Evolutionary conservation across 2,888 invertebrate species (phyloP).

Genomic region (Clivina fossor): DNA sequence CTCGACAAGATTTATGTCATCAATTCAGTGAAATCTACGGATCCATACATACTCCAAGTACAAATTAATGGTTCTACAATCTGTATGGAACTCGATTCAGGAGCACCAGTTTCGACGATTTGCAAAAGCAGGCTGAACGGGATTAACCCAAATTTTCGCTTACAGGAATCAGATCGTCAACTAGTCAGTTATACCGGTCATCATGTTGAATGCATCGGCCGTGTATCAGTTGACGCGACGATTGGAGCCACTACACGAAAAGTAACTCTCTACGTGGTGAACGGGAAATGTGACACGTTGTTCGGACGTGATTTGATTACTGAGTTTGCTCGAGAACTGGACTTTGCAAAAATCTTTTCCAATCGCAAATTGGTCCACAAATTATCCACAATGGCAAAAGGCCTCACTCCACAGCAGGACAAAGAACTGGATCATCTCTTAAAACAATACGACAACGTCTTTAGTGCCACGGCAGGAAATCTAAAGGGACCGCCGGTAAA

Average conservation of each 20-base stretch:
- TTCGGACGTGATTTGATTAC: constrained; percentile 26
- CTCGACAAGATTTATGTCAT: constrained; percentile 9
- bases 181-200: constrained; percentile 29
- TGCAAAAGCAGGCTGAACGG: constrained; percentile 11
- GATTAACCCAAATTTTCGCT: constrained; percentile 13
- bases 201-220: constrained; percentile 18
- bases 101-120: constrained; percentile 26
- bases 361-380: not conserved
- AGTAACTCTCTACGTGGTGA: constrained; percentile 19
- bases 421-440: constrained; percentile 14
- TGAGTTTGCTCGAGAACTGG: constrained; percentile 1
- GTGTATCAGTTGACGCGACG: constrained; percentile 3
- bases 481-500: constrained; percentile 37
- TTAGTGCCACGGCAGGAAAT: constrained; percentile 38
- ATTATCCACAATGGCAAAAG: not conserved
- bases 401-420: constrained; percentile 8
- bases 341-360: not conserved
- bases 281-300: constrained; percentile 20
- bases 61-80: constrained; percentile 7
- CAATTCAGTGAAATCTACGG: constrained; percentile 10
- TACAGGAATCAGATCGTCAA: constrained; percentile 16
- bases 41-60: constrained; percentile 7
- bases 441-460: constrained; percentile 35
- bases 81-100: constrained; percentile 33
- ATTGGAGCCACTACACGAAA: constrained; percentile 14